Base-by-base conservation (phyloP, 1,140 invertebrate genomes). In the Bradynema listronoti region DNA sequence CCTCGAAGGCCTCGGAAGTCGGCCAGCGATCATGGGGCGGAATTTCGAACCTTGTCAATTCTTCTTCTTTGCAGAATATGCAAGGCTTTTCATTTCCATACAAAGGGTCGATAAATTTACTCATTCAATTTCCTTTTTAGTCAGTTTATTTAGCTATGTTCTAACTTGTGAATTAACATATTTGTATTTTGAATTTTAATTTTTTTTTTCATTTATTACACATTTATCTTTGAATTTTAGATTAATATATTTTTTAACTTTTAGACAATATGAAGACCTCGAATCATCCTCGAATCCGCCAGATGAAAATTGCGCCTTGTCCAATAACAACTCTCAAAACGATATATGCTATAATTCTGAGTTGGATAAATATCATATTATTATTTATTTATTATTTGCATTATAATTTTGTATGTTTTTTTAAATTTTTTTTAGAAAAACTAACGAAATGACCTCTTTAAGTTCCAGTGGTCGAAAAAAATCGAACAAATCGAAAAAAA, bases 21-120 rank as follows among this genome's bases (percentile, higher is more conserved):
- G 75, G 73, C 19, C 61, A 69, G 36, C 74, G 73, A 36, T 75
- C 72, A 16, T 75, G 71, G 65, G 70, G 67, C 19, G 75, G 75
- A 7, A 32, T 75, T 7, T 72, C 60, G 1, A 50, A 59, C 30
- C 73, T 77, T 51, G 73, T 75, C 1, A 78, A 78, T 36, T 75
- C 72, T 11, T 66, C 73, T 1, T 75, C 72, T 11, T 39, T 75
- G 9, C 75, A 75, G 47, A 66, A 65, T 11, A 75, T 75, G 33
- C 9, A 47, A 43, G 30, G 56, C 42, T 9, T 56, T 65, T 30
- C 19, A 16, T 27, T 24, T 22, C 25, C 29, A 9, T 29, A 59
- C 50, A 72, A 71, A 39, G 54, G 41, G 71, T 73, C 14, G 66
- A 62, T 51, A n/a, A 56, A 55, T 25, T 43, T 24, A 25, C 9